Percentiles rank a stretch among this genome's conserved stretches.
phyloP scores from a whole-genome alignment of 2,797 vertebrate genomes.

The Natrix natrix region DNA sequence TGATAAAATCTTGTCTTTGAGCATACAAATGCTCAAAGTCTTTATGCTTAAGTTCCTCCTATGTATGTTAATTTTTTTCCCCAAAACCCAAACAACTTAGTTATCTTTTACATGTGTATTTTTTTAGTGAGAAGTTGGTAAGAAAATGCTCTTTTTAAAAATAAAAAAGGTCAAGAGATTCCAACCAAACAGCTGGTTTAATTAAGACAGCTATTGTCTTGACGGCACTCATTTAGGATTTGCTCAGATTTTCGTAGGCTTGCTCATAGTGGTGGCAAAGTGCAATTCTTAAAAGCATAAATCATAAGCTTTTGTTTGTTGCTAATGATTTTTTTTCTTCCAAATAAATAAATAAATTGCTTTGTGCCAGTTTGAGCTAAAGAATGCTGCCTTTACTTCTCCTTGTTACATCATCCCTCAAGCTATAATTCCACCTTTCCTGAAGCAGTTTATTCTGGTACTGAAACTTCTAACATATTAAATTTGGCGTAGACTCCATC shows the following conservation, averaged over 20 bases:
- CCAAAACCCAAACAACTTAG: background rate
- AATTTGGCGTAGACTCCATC: background rate
- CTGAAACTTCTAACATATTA: background rate
- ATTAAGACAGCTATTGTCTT: background rate
- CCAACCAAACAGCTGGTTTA: background rate
- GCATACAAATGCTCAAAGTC: background rate
- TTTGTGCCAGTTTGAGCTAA: background rate
- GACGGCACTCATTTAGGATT: background rate
- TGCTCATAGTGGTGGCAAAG: background rate
- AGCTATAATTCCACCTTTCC: background rate
- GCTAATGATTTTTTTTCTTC: background rate
- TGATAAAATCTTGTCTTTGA: background rate
- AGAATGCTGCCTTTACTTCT: background rate
- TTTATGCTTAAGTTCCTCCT: background rate
- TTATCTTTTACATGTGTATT: background rate
- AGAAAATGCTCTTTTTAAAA: background rate
- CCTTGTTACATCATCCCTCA: background rate
- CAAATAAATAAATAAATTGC: background rate
- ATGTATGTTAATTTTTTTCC: background rate
- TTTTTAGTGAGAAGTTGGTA: background rate
- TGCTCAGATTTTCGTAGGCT: background rate
- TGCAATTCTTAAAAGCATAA: background rate
- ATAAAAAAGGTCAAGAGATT: background rate
- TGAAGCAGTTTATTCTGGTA: background rate
- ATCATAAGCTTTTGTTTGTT: background rate